A percentile compares a stretch with the other conserved stretches of the same genome.
These are phyloP conservation scores for Autographa gamma DNA, from an alignment of 2,888 invertebrate species.

Conservation along the genomic window DNA sequence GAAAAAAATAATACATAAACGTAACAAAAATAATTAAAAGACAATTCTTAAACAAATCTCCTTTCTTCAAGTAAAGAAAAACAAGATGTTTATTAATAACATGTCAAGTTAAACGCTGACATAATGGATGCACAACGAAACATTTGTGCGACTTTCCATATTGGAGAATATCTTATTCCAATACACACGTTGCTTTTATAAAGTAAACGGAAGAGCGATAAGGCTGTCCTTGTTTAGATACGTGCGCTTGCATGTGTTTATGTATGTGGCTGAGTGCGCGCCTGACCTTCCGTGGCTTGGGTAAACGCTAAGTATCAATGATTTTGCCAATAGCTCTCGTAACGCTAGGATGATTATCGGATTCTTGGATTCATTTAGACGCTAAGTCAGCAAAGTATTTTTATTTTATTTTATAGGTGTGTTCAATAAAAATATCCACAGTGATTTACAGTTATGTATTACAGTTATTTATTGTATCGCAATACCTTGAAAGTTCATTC, in stretches of 20 bases:
- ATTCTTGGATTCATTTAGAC: background rate
- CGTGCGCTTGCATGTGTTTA: conserved; percentile 61
- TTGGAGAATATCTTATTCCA: conserved; percentile 53
- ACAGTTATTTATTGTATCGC: too few relatives aligned
- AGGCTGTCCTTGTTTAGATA: conserved; percentile 71
- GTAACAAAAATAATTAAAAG: background rate
- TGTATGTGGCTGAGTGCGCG: conserved; percentile 62
- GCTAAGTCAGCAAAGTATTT: background rate
- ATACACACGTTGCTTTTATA: conserved; percentile 69
- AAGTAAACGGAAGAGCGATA: conserved; percentile 75
- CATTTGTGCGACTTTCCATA: conserved; percentile 46
- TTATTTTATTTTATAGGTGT: too few relatives aligned
- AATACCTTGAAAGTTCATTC: background rate
- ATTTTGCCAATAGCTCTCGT: conserved; percentile 44
- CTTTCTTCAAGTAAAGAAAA: background rate
- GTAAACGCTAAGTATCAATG: conserved; percentile 69
- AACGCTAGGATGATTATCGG: background rate
- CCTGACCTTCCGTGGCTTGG: conserved; percentile 80
- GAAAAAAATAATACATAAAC: too few relatives aligned
- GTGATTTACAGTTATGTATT: too few relatives aligned
- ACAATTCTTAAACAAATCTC: background rate
- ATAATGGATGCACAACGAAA: conserved; percentile 49
- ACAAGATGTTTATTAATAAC: conserved; percentile 13
- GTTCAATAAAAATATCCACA: too few relatives aligned
- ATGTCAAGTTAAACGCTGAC: conserved; percentile 42